Evolutionary conservation across 2,888 invertebrate genomes (phyloP).

Genomic region (Drosophila paranaensis): DNA sequence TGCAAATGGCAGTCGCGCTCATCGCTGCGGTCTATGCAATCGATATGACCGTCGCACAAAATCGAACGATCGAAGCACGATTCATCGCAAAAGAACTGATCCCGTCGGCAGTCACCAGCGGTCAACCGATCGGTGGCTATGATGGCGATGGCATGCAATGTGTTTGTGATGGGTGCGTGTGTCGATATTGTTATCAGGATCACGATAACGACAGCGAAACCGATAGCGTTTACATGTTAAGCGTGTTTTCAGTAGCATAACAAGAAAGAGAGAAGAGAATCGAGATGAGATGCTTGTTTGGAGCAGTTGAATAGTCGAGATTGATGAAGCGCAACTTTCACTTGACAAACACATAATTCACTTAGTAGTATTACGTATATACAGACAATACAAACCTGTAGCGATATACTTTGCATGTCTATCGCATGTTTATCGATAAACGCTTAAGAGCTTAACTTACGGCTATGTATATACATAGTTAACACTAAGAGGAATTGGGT

Average conservation of each 20-base stretch:
- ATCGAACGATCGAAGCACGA: slow-evolving; percentile 87
- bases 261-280: slow-evolving; percentile 56
- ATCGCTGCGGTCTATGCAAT: slow-evolving; percentile 88
- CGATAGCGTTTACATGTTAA: slow-evolving; percentile 9
- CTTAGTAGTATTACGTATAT: slow-evolving; percentile 12
- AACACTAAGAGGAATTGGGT: background rate
- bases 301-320: slow-evolving; percentile 11
- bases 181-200: slow-evolving; percentile 18
- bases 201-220: slow-evolving; percentile 1
- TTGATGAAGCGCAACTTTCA: slow-evolving; percentile 16
- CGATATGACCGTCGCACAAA: slow-evolving; percentile 87
- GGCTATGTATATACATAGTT: slow-evolving; percentile 14
- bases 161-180: slow-evolving; percentile 2
- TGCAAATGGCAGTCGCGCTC: slow-evolving; percentile 84
- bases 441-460: slow-evolving; percentile 29
- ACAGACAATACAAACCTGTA: slow-evolving; percentile 46
- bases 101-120: slow-evolving; percentile 80
- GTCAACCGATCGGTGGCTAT: slow-evolving; percentile 71
- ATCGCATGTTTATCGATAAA: slow-evolving; percentile 15
- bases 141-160: slow-evolving; percentile 25
- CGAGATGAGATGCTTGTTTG: slow-evolving; percentile 39
- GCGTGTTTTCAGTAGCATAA: slow-evolving; percentile 25
- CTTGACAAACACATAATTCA: slow-evolving; percentile 14
- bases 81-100: slow-evolving; percentile 87
- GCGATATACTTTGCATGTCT: background rate